Evolutionary conservation across 1,140 invertebrate genomes (phyloP).

Genomic region (Ladona fulva): DNA sequence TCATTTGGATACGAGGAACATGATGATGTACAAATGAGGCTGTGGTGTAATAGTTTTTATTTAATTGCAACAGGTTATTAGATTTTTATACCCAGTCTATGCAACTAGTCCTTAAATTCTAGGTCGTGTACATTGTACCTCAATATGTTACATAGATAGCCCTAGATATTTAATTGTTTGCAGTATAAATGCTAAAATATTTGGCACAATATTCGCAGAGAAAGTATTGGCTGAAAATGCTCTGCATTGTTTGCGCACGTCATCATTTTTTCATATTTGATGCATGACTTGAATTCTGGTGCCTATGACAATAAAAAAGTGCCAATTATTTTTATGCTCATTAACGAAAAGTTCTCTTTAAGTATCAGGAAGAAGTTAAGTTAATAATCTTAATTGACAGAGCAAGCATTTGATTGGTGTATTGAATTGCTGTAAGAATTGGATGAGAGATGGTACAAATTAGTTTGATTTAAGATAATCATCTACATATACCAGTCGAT

Average conservation of each 20-base stretch:
- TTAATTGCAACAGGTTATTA: background rate
- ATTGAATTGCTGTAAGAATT: background rate
- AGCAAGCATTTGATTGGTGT: background rate
- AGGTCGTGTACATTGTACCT: conserved; percentile 4
- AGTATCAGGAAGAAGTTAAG: background rate
- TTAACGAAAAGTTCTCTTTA: background rate
- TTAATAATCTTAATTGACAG: background rate
- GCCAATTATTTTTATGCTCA: background rate
- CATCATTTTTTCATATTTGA: no score
- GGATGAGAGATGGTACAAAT: no score
- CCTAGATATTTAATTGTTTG: no score
- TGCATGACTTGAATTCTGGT: background rate
- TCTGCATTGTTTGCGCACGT: no score
- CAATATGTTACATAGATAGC: background rate
- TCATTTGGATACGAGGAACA: no score
- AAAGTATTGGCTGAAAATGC: no score
- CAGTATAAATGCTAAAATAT: background rate
- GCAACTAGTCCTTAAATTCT: background rate
- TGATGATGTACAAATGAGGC: background rate
- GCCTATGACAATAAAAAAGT: background rate
- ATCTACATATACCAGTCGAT: no score
- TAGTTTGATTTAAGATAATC: no score
- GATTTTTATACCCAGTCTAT: background rate
- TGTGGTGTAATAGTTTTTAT: background rate
- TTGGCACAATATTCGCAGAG: background rate